These are phyloP conservation scores for Ennomos quercinarius DNA, from an alignment of 2,888 invertebrate species.

Conservation along the genomic window DNA sequence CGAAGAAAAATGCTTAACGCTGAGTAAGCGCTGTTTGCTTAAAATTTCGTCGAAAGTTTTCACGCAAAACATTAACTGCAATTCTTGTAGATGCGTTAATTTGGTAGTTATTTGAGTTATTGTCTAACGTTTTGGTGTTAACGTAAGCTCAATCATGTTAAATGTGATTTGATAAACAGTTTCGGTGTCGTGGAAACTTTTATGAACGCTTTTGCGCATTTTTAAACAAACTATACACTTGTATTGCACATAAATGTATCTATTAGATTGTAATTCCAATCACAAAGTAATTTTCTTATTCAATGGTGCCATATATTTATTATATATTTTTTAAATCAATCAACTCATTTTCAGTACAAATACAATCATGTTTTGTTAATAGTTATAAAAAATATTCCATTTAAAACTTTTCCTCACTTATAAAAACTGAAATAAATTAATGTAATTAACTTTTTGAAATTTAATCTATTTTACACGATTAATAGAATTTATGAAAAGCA, in stretches of 20 bases:
- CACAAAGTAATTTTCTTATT: slow-evolving; percentile 32
- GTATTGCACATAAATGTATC: slow-evolving; percentile 49
- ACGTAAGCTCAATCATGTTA: slow-evolving; percentile 61
- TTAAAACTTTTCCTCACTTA: neutral
- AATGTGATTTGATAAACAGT: slow-evolving; percentile 69
- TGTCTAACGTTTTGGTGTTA: slow-evolving; percentile 56
- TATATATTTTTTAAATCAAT: slow-evolving; percentile 23
- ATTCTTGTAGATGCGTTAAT: slow-evolving; percentile 26
- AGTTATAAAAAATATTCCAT: neutral
- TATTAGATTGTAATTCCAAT: slow-evolving; percentile 33
- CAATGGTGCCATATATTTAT: slow-evolving; percentile 28
- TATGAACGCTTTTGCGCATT: slow-evolving; percentile 82
- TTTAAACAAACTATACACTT: slow-evolving; percentile 56
- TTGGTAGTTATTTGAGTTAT: slow-evolving; percentile 27
- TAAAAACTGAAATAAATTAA: neutral
- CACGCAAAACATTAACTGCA: slow-evolving; percentile 17
- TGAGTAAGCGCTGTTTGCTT: too few relatives aligned
- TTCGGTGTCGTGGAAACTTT: slow-evolving; percentile 78
- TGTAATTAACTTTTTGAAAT: slow-evolving; percentile 14
- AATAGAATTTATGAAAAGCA: slow-evolving; percentile 20
- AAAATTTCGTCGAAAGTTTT: slow-evolving; percentile 2
- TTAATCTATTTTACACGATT: slow-evolving; percentile 8
- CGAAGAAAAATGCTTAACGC: slow-evolving; percentile 22
- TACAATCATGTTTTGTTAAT: slow-evolving; percentile 7
- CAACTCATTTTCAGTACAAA: slow-evolving; percentile 16